Percentiles rank a stretch among this genome's conserved stretches.
These are phyloP conservation scores for Bathynomus jamesi DNA, from an alignment of 1,140 invertebrate species.

Conservation along the genomic window DNA sequence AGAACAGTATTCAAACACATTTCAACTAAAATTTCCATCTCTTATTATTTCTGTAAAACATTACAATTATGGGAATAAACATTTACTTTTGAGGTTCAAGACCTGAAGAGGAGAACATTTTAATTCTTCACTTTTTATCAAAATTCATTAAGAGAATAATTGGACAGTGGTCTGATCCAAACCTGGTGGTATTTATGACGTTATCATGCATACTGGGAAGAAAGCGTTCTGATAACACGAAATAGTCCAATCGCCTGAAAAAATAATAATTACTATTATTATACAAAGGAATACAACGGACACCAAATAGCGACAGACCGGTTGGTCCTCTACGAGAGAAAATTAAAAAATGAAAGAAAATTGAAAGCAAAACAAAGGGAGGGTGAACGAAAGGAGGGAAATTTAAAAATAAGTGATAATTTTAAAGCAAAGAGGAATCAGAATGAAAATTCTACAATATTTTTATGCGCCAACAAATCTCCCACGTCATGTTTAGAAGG, in stretches of 20 bases:
- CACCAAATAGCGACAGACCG: constrained; percentile 1
- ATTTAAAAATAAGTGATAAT: background rate
- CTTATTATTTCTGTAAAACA: too few species aligned
- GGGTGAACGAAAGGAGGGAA: background rate
- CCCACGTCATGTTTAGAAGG: too few species aligned
- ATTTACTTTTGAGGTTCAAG: too few species aligned
- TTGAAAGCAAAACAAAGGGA: background rate
- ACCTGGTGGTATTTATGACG: constrained; percentile 26
- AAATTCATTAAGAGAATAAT: constrained; percentile 26
- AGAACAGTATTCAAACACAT: too few species aligned
- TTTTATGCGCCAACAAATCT: background rate
- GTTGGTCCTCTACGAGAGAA: background rate
- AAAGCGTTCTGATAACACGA: constrained; percentile 73
- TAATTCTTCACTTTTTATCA: too few species aligned
- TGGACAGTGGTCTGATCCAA: constrained; percentile 39
- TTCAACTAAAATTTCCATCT: too few species aligned
- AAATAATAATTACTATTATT: background rate
- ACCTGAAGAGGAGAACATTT: too few species aligned
- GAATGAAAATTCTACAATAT: background rate
- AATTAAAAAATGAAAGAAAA: background rate
- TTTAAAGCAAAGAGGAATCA: background rate
- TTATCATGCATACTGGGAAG: constrained; percentile 65
- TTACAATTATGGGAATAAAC: too few species aligned
- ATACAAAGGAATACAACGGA: background rate
- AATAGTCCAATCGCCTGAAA: constrained; percentile 86